Evolutionary conservation across 2,888 invertebrate species (phyloP), one percentile per base, ranked within the genome.

Genomic region (Nipponacmea schrenckii): DNA sequence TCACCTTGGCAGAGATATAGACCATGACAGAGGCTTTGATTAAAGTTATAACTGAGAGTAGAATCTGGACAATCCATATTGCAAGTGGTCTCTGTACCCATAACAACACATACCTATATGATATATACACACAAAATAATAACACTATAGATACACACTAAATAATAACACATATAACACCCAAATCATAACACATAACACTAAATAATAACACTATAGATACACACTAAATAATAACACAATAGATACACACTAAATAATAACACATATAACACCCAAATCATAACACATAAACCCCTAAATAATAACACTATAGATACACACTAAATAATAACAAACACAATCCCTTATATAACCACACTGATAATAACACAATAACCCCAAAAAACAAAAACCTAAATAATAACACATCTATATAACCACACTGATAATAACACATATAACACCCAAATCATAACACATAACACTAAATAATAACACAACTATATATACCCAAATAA

Each of bases 1-100:
- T 89, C 90, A 97, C 98, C 94, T 97, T 98, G 91, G 97, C 97
- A 86, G 96, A 96, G 87, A 98, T 93, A 91, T 97, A 98, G 85
- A 96, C 96, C 84, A 97, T 92, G 75, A 98, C 92, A 83, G 97
- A 92, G 74, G 97, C 95, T 91, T 98, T 97, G 67, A 94, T 93
- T 84, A 98, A 93, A 83, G 96, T 96, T 89, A 97, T 94, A 91
- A 95, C 93, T 79, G 97, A 96, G 85, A 97, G 91, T 83, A 95
- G 92, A 48, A 89, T 87, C 91, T 98, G 96, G 77, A 96, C 93
- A 83, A 94, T 92, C 97, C 97, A 97, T 84, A 97, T 91, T 87
- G 94, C 93, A 69, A 95, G 91, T 70, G 96, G 94, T 85, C 97
- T 92, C 89, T 96, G 94, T 88, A 97, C 96, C 96, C 96, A 97